phyloP scores from a whole-genome alignment of 2,888 invertebrate species.

The Eueremaeus valkanovi region DNA sequence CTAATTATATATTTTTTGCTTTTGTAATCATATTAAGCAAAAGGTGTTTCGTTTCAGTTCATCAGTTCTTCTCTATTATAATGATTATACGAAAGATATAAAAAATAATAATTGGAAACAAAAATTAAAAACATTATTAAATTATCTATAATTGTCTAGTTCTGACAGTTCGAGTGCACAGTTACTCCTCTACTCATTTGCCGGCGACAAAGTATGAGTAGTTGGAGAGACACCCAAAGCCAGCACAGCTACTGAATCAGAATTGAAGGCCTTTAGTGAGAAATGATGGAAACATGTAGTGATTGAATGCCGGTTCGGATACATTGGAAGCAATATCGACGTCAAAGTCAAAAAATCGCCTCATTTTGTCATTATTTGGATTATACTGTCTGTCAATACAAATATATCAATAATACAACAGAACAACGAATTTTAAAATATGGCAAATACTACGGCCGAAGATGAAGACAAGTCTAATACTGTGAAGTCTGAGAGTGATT shows the following conservation, averaged over 20 bases:
- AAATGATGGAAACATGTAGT: background rate
- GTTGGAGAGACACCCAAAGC: background rate
- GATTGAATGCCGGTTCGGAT: constrained; percentile 6
- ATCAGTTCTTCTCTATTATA: too few relatives aligned
- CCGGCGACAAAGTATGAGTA: background rate
- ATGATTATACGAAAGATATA: too few relatives aligned
- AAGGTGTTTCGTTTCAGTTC: background rate
- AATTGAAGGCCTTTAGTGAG: background rate
- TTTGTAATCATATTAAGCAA: background rate
- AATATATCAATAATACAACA: too few relatives aligned
- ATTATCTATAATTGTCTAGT: too few relatives aligned
- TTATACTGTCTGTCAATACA: background rate
- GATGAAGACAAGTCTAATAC: background rate
- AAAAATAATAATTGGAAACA: too few relatives aligned
- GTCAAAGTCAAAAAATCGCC: constrained; percentile 11
- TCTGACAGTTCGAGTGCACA: background rate
- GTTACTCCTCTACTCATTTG: background rate
- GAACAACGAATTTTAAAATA: constrained; percentile 17
- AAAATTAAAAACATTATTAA: too few relatives aligned
- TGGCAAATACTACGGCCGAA: background rate
- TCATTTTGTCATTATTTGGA: background rate
- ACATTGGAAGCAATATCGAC: constrained; percentile 24
- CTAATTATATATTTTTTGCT: background rate
- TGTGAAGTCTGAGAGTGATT: background rate
- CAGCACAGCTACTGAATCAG: too few relatives aligned